Conservation (phyloP, 2,113 vertebrate genomes). For the Sterrhoptilus dennistouni region DNA sequence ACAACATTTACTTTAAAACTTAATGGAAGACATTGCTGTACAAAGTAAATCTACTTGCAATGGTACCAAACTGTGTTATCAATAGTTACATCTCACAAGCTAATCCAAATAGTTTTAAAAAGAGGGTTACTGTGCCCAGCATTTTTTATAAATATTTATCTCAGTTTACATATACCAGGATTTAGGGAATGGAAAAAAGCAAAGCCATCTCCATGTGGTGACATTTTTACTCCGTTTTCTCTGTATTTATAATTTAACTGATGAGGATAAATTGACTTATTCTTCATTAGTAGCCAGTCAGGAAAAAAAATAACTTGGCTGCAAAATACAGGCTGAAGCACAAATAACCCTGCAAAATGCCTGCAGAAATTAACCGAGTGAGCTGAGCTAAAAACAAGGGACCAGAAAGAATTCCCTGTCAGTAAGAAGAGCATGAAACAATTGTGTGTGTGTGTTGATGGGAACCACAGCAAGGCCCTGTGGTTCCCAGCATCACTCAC, state of each 20-base stretch:
- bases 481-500: not conserved
- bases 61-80: conserved; percentile 49
- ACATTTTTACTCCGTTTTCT: conserved; percentile 47
- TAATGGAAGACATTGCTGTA: not conserved
- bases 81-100: conserved; percentile 58
- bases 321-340: not conserved
- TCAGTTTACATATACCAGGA: conserved; percentile 54
- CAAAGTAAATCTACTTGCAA: conserved; percentile 8
- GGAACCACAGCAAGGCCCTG: not conserved
- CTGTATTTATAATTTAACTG: conserved; percentile 36
- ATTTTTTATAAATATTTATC: conserved; percentile 68
- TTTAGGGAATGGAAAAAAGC: conserved; percentile 60
- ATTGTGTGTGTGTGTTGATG: not conserved
- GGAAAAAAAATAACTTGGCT: conserved; percentile 39
- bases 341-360: conserved; percentile 14
- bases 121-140: conserved; percentile 32
- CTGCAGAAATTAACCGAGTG: not conserved
- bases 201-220: conserved; percentile 37
- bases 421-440: not conserved
- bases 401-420: not conserved
- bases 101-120: conserved; percentile 63
- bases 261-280: conserved; percentile 45
- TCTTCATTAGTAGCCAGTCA: conserved; percentile 12
- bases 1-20: conserved; percentile 37
- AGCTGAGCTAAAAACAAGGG: not conserved